Evolutionary conservation across 1,140 invertebrate genomes (phyloP), one percentile per base, ranked within the genome.

Genomic region (Adoxophyes honmai): DNA sequence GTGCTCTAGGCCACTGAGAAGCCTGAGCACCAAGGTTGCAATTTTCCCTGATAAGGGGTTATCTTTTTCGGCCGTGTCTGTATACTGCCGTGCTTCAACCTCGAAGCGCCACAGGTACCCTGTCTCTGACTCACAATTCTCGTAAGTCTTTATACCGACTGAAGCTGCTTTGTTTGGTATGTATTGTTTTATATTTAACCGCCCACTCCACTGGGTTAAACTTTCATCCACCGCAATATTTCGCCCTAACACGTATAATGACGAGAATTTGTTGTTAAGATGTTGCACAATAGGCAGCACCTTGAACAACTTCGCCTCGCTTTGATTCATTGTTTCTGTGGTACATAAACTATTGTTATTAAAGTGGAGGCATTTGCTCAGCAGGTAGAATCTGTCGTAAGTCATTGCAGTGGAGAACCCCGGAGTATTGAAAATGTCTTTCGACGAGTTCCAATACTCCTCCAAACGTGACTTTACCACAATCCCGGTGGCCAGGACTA

Each of bases 121-220:
- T 33, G 58, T 42, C 14, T 57, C 38, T 8, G 60, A 60, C 10
- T 70, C 64, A 55, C 62, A 70, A 0, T 70, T 13, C 35, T 68
- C 71, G 38, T 66, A 70, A 4, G 61, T 66, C 57, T 73, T 73
- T 0, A 73, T 62, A 0, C 64, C 68, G 1, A 63, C 44, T 39
- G 6, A 1, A 0, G 68, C 68, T 10, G 59, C 57, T 60, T 70
- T 66, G 11, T 61, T 48, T 18, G 10, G 34, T 4, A 52, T 52
- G 11, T 34, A 10, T 15, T 34, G 48, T 2, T 11, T 33, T 4
- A 34, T 33, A 33, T 33, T 15, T 33, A 52, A 33, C 4, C 48
- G 4, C 28, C 48, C 48, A 10, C 33, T 52, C 48, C 48, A 52
- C 28, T 7, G 9, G 4, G 21, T 52, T 11, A 52, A 35, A 11